A percentile compares a stretch with the other conserved stretches of the same genome.
phyloP scores from a whole-genome alignment of 2,797 vertebrate genomes.

The Gymnoscopelus microlampas region DNA sequence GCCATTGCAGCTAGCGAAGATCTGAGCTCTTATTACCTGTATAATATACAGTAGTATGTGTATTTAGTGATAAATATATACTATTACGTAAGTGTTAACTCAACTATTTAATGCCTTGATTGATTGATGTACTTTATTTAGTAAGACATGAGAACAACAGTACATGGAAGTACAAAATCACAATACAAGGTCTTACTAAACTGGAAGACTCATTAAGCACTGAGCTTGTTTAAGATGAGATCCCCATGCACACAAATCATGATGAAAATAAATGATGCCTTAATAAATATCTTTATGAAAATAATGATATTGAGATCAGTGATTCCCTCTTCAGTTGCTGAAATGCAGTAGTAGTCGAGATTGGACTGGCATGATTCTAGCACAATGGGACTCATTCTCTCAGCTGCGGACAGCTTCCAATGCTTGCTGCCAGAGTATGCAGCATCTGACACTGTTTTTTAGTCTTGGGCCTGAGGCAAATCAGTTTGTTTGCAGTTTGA shows the following conservation, averaged over 20 bases:
- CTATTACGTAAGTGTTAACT: slow-evolving; percentile 50
- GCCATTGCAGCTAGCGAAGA: slow-evolving; percentile 31
- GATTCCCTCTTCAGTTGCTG: slow-evolving; percentile 8
- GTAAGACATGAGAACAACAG: no score
- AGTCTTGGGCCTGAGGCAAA: neutral
- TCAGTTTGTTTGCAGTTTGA: neutral
- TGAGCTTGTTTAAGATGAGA: no score
- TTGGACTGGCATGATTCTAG: slow-evolving; percentile 25
- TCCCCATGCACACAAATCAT: no score
- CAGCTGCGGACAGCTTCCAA: slow-evolving; percentile 1
- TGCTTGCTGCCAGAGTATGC: slow-evolving; percentile 37
- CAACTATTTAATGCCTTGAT: slow-evolving; percentile 74
- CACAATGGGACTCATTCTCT: slow-evolving; percentile 55
- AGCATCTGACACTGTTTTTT: slow-evolving; percentile 39
- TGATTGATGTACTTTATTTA: no score
- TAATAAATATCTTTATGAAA: slow-evolving; percentile 70
- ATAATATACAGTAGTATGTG: slow-evolving; percentile 31
- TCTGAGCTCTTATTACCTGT: slow-evolving; percentile 24
- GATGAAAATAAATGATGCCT: no score
- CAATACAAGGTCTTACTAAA: no score
- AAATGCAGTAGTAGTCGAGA: slow-evolving; percentile 36
- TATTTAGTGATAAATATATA: slow-evolving; percentile 45
- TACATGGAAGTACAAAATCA: no score
- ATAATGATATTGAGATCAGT: slow-evolving; percentile 6
- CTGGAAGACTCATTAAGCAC: no score